Percentiles rank a stretch among this genome's conserved stretches.
Conservation (phyloP, 2,797 vertebrate species). For the Dipus sagitta region DNA sequence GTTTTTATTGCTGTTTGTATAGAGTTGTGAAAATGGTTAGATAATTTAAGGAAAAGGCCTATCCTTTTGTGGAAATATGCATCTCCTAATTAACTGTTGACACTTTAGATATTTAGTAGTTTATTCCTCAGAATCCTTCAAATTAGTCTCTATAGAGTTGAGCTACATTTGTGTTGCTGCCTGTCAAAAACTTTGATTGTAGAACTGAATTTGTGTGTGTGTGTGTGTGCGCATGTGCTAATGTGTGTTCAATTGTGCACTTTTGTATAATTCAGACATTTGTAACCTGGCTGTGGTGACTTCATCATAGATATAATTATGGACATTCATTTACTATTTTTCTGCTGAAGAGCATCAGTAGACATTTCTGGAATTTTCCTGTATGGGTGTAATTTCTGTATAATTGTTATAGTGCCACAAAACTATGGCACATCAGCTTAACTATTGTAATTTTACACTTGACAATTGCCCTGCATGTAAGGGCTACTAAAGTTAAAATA, state of each 20-base stretch:
- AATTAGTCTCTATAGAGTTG: slow-evolving; percentile 16
- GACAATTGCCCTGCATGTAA: background rate
- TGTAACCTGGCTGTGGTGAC: background rate
- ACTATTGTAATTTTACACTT: slow-evolving; percentile 56
- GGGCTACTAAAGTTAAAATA: slow-evolving; percentile 63
- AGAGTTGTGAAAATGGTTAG: background rate
- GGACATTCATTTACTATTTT: slow-evolving; percentile 54
- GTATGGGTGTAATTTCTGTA: slow-evolving; percentile 48
- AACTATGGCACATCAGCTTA: slow-evolving; percentile 47
- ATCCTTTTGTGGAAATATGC: slow-evolving; percentile 19
- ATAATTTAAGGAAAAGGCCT: background rate
- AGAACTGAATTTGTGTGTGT: background rate
- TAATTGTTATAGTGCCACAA: slow-evolving; percentile 54
- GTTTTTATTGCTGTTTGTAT: slow-evolving; percentile 10
- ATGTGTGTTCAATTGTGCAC: background rate
- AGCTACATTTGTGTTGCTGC: slow-evolving; percentile 5
- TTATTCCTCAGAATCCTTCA: background rate
- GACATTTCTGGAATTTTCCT: slow-evolving; percentile 24
- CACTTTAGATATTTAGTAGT: background rate
- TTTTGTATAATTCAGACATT: background rate
- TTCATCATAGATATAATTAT: background rate
- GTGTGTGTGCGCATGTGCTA: background rate
- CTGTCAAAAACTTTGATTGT: slow-evolving; percentile 28
- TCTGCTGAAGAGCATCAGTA: slow-evolving; percentile 9
- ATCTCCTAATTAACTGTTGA: background rate